These are phyloP conservation scores for Hirtodrosophila cameraria DNA, from an alignment of 2,888 invertebrate genomes.

Conservation along the genomic window DNA sequence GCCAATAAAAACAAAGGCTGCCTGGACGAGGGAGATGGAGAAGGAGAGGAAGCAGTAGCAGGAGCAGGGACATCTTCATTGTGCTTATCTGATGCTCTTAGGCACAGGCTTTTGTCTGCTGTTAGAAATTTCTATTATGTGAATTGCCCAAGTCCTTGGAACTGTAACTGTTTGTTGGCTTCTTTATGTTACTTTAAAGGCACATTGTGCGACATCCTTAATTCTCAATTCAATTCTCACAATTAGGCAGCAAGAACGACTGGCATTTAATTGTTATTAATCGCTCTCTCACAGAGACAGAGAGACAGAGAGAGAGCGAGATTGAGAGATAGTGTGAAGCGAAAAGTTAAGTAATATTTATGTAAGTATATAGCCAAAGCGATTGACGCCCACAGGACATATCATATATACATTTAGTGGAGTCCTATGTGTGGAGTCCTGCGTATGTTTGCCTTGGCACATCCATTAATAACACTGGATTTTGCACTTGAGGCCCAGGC, in stretches of 20 bases:
- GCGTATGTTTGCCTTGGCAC: conserved; percentile 12
- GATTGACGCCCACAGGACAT: conserved; percentile 38
- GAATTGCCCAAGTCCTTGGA: conserved; percentile 2
- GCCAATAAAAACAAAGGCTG: conserved; percentile 54
- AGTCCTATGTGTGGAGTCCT: too few species aligned
- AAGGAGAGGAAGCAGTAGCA: not conserved
- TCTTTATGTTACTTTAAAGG: conserved; percentile 36
- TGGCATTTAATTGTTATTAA: conserved; percentile 78
- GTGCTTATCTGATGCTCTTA: conserved; percentile 53
- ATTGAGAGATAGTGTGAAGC: not conserved
- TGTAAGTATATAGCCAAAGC: conserved; percentile 46
- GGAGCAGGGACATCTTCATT: conserved; percentile 46
- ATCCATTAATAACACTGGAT: conserved; percentile 73
- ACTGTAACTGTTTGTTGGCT: conserved; percentile 14
- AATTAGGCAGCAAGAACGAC: conserved; percentile 61
- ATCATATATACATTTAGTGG: conserved; percentile 7
- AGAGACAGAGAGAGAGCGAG: not conserved
- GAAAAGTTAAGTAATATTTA: conserved; percentile 74
- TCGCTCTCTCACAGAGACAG: conserved; percentile 43
- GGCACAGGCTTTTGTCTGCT: conserved; percentile 41
- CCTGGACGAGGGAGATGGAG: not conserved
- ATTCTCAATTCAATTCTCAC: conserved; percentile 31
- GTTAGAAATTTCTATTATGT: conserved; percentile 31
- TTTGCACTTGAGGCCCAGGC: conserved; percentile 57
- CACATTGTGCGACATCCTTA: conserved; percentile 4